Conservation (phyloP, 1,140 invertebrate genomes). For the Leptinotarsa texana region DNA sequence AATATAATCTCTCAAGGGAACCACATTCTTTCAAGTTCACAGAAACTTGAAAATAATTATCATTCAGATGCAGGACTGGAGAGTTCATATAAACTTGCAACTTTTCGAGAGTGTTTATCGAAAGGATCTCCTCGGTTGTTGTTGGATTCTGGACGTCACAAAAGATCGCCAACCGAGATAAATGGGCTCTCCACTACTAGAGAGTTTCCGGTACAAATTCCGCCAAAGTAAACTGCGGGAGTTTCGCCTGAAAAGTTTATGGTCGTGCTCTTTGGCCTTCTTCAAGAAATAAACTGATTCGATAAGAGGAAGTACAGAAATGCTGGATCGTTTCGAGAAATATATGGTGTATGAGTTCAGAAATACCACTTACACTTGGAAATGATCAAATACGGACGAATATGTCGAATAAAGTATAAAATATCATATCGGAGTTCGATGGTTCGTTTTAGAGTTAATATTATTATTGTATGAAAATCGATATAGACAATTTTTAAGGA, state of each 20-base stretch:
- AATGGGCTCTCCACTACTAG: not conserved
- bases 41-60: not conserved
- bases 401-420: no score
- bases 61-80: not conserved
- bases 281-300: not conserved
- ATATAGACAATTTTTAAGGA: no score
- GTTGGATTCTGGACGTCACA: not conserved
- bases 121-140: not conserved
- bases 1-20: no score
- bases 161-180: not conserved
- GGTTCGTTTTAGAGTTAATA: no score
- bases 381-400: no score
- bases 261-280: not conserved
- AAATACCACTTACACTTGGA: no score
- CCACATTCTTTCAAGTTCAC: not conserved
- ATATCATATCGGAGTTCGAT: no score
- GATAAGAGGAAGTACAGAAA: not conserved
- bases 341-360: no score
- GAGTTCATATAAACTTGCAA: not conserved
- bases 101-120: constrained; percentile 2
- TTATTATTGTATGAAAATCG: no score
- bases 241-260: not conserved
- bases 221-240: not conserved
- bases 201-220: constrained; percentile 5
- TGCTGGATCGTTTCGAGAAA: no score